Evolutionary conservation across 2,797 vertebrate genomes (phyloP).

Genomic region (Xenops minutus): DNA sequence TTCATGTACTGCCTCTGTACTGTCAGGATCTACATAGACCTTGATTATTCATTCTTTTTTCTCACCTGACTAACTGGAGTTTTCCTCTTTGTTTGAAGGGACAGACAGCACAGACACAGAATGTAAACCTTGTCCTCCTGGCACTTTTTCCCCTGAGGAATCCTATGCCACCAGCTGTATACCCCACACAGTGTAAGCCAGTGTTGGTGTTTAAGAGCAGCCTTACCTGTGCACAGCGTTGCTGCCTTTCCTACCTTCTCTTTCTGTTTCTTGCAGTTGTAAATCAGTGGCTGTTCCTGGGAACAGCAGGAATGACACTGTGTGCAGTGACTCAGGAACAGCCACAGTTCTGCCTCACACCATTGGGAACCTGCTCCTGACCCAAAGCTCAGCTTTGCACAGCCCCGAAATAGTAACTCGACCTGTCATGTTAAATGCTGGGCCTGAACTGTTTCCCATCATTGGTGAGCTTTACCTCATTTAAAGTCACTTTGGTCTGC

Average conservation of each 20-base stretch:
- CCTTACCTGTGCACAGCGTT: not conserved
- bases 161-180: conserved; percentile 63
- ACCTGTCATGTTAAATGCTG: not conserved
- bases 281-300: conserved; percentile 42
- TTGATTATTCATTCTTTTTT: not conserved
- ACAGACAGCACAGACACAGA: conserved; percentile 24
- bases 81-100: conserved; percentile 51
- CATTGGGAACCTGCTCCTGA: not conserved
- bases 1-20: not conserved
- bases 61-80: not conserved
- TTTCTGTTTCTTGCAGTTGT: conserved; percentile 49
- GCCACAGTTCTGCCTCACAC: not conserved
- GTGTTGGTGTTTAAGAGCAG: not conserved
- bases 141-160: conserved; percentile 62
- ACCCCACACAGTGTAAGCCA: conserved; percentile 64
- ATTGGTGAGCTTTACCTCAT: not conserved
- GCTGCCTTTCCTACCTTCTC: not conserved
- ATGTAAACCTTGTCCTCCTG: conserved; percentile 52
- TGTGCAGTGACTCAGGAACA: conserved; percentile 18
- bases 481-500: not conserved
- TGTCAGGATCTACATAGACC: not conserved
- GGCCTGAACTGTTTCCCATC: not conserved
- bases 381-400: not conserved
- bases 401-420: not conserved
- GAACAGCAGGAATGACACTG: conserved; percentile 13